A percentile compares a stretch with the other conserved stretches of the same genome.
Conservation (phyloP, 2,113 vertebrate genomes). For the Melanocharis versteri region DNA sequence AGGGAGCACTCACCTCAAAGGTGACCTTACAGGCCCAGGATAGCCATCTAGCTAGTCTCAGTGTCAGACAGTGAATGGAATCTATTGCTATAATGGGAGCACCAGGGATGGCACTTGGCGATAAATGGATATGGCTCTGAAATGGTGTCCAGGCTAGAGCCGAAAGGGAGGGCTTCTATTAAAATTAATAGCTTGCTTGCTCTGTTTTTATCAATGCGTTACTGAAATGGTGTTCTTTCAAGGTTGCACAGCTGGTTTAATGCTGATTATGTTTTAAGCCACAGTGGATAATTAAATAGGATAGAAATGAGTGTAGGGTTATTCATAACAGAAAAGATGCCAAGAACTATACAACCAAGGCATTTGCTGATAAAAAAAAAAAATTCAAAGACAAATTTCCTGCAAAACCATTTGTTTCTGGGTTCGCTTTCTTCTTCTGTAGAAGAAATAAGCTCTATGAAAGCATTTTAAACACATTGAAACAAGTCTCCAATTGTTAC, state of each 20-base stretch:
- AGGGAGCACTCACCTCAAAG: neutral
- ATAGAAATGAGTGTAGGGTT: constrained; percentile 57
- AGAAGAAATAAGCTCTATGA: neutral
- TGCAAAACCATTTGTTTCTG: constrained; percentile 23
- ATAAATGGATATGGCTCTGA: constrained; percentile 24
- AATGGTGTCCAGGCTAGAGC: neutral
- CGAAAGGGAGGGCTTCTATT: constrained; percentile 50
- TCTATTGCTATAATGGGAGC: constrained; percentile 43
- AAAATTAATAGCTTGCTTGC: constrained; percentile 68
- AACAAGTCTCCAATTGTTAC: neutral
- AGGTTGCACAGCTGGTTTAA: constrained; percentile 71
- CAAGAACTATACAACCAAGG: constrained; percentile 50
- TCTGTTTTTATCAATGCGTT: constrained; percentile 52
- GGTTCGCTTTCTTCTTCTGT: neutral
- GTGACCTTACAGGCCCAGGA: constrained; percentile 10
- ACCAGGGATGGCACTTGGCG: neutral
- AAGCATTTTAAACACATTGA: constrained; percentile 1
- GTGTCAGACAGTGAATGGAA: constrained; percentile 17
- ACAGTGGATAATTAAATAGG: constrained; percentile 71
- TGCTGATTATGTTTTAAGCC: constrained; percentile 73
- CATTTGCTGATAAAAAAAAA: constrained; percentile 32
- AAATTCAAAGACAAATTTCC: neutral
- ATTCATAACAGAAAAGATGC: constrained; percentile 59
- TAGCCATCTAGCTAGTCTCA: neutral
- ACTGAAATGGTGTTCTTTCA: constrained; percentile 70